Base-by-base conservation (phyloP, 1,140 invertebrate species). In the Coenobita brevimanus region DNA sequence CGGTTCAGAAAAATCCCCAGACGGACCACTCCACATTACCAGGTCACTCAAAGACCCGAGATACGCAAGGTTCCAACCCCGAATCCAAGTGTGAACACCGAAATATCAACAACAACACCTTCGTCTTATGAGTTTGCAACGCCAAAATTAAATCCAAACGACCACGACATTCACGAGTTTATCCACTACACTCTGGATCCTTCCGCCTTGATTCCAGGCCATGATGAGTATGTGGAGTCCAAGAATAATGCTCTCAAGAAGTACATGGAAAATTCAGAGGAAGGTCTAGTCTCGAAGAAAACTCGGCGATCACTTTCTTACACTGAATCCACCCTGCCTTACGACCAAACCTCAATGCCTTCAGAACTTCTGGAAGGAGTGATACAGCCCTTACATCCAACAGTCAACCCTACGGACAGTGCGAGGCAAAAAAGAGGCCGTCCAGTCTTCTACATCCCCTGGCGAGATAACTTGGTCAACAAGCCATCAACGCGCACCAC, bases 101-200 rank as follows among this genome's bases (percentile, higher is more conserved):
- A 6, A 6, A 67, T 33, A 24, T 67, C 64, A 6, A 78, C 73
- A 4, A 46, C 71, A 10, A 38, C 71, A 8, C 36, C 73, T 2
- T 1, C 71, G 13, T 85, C 82, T 3, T 85, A 85, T 57, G 82
- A 85, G 54, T 85, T 85, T 43, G 82, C 73, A 17, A 46, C 71
- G 6, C 71, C 82, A 8, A 60, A 85, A 33, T 46, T 85, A 15
- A 76, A 85, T 17, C 82, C 82, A 57, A 30, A 30, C 15, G 43
- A 85, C 15, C 82, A 85, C 21, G 54, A 85, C 36, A 75, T 85
- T 4, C 50, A 60, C 24, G 82, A 85, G 38, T 85, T 85, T n/a
- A 76, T 85, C 57, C 82, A 76, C 17, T 62, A 69, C 17, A 69
- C 82, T 15, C 57, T 85, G 71, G 82, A 85, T 50, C 82, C 82